Evolutionary conservation across 2,113 vertebrate genomes (phyloP).

Genomic region (Platysternon megacephalum): DNA sequence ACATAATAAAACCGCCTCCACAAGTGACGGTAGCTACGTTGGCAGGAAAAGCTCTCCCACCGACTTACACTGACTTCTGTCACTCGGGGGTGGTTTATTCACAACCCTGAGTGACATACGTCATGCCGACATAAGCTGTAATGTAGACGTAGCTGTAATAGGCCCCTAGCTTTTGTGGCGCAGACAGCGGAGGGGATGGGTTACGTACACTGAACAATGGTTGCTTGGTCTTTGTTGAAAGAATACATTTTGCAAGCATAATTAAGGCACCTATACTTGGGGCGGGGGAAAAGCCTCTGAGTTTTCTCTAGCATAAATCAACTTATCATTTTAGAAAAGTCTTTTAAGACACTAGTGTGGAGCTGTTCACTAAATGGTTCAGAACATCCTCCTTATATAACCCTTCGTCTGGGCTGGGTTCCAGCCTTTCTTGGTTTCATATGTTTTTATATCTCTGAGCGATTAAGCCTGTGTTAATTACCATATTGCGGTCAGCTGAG

Average conservation of each 20-base stretch:
- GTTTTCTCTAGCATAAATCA: conserved; percentile 13
- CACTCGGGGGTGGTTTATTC: too few relatives aligned
- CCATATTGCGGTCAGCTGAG: conserved; percentile 48
- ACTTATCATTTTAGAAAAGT: conserved; percentile 23
- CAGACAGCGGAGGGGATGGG: neutral
- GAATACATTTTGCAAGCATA: neutral
- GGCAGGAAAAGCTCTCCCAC: too few relatives aligned
- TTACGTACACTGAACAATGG: neutral
- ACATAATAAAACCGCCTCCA: too few relatives aligned
- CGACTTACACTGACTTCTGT: too few relatives aligned
- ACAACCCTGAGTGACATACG: too few relatives aligned
- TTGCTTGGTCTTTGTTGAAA: neutral
- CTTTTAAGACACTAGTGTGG: conserved; percentile 41
- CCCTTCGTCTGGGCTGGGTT: conserved; percentile 48
- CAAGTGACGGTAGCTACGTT: too few relatives aligned
- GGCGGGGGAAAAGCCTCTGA: neutral
- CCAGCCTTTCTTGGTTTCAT: conserved; percentile 63
- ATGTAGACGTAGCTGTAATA: neutral
- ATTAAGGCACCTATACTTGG: neutral
- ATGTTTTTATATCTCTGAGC: conserved; percentile 53
- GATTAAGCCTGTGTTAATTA: conserved; percentile 72
- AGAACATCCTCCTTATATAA: conserved; percentile 67
- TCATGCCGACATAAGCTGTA: too few relatives aligned
- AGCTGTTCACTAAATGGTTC: conserved; percentile 55
- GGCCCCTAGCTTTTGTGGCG: neutral